Conservation (phyloP, 2,113 vertebrate genomes). For the Podarcis raffonei region DNA sequence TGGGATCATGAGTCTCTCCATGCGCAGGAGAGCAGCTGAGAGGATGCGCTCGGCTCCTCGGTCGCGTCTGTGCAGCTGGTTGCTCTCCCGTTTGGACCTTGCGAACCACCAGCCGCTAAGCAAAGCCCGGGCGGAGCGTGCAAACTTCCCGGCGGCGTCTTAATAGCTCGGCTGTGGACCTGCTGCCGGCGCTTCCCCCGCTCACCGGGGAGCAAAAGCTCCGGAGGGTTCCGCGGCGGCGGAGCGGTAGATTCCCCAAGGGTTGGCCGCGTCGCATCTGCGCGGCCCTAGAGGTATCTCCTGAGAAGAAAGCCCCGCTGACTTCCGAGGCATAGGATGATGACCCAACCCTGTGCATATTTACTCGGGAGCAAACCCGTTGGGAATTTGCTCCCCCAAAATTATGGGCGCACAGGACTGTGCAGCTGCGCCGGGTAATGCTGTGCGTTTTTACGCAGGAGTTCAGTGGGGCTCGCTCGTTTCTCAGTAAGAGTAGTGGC, state of each 20-base stretch:
- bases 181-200: background rate
- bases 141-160: too few species aligned
- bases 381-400: background rate
- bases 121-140: background rate
- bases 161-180: too few species aligned
- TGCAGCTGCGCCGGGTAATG: background rate
- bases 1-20: background rate
- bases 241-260: too few species aligned
- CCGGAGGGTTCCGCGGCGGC: too few species aligned
- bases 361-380: background rate
- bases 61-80: background rate
- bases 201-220: too few species aligned
- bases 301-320: background rate
- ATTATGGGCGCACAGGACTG: background rate
- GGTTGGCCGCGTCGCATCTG: too few species aligned
- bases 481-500: background rate
- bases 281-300: background rate
- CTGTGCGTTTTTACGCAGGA: background rate
- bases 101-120: too few species aligned
- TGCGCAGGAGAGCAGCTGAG: background rate
- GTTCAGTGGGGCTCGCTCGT: background rate
- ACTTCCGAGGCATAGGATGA: background rate
- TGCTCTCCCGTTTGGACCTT: background rate
- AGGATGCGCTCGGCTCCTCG: background rate
- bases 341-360: background rate